These are phyloP conservation scores for Sander vitreus DNA, from an alignment of 2,113 vertebrate species.

Conservation along the genomic window DNA sequence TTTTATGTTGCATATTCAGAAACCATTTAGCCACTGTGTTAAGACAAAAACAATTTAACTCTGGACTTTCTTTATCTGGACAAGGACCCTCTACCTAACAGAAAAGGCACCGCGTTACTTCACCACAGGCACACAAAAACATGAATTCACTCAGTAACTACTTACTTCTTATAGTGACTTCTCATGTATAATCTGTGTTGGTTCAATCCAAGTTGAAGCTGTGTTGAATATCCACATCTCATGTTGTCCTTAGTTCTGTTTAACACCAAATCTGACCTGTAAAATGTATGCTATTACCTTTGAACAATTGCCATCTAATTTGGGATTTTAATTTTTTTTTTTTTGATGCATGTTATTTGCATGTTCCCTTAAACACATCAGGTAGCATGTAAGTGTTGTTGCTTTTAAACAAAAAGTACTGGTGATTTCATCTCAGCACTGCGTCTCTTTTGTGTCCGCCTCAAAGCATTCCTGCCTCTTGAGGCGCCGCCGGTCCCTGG, in stretches of 20 bases:
- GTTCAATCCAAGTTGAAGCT: constrained; percentile 1
- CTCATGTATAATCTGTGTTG: neutral
- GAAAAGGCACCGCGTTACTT: constrained; percentile 31
- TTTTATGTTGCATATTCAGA: neutral
- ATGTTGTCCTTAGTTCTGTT: neutral
- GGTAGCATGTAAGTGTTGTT: neutral
- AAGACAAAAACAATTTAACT: neutral
- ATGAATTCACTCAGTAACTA: neutral
- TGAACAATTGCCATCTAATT: neutral
- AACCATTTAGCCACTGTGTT: neutral
- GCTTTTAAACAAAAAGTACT: neutral
- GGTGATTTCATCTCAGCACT: constrained; percentile 85
- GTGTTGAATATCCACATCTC: constrained; percentile 27
- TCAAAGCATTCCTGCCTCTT: constrained; percentile 91
- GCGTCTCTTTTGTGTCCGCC: constrained; percentile 92
- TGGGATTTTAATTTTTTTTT: neutral
- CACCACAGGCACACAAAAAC: constrained; percentile 1
- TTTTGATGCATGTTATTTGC: neutral
- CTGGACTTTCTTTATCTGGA: neutral
- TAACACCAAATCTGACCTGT: neutral
- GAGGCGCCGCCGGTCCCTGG: constrained; percentile 89
- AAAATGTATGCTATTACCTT: neutral
- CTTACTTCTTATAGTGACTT: neutral
- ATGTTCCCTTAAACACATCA: constrained; percentile 44
- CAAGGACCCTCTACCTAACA: neutral